These are phyloP conservation scores for Tyrannus savana DNA, from an alignment of 2,113 vertebrate genomes.

Conservation along the genomic window DNA sequence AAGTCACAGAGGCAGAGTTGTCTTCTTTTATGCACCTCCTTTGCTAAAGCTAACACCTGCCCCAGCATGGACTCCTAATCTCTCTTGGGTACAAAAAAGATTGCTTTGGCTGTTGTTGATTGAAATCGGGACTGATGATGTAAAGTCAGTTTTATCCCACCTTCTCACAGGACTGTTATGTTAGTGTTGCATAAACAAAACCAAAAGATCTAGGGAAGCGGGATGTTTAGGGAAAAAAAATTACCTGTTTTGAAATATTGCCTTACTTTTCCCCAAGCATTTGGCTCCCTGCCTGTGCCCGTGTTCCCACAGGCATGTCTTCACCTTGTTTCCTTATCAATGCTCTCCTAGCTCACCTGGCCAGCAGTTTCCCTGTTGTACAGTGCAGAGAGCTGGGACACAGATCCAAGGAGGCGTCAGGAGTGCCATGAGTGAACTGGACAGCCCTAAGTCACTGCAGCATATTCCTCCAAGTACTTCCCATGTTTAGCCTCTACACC, in stretches of 20 bases:
- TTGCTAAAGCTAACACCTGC: neutral
- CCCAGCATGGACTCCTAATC: neutral
- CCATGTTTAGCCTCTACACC: neutral
- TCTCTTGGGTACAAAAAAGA: neutral
- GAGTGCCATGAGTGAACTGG: neutral
- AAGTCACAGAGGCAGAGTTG: neutral
- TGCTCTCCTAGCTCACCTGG: neutral
- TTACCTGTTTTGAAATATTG: neutral
- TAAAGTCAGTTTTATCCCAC: neutral
- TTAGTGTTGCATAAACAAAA: neutral
- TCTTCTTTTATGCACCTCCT: neutral
- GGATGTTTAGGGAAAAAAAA: neutral
- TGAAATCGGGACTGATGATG: neutral
- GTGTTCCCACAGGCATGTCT: neutral
- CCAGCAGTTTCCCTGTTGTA: rapidly evolving
- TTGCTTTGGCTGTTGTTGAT: rapidly evolving
- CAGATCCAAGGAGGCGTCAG: neutral
- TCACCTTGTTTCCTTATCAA: rapidly evolving
- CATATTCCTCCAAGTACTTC: neutral
- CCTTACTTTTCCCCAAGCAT: neutral
- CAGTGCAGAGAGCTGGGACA: neutral
- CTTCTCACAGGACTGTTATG: neutral
- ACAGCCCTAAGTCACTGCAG: neutral
- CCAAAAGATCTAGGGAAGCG: neutral
- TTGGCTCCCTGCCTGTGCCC: rapidly evolving